These are phyloP conservation scores for Lycocorax pyrrhopterus DNA, from an alignment of 2,113 vertebrate species.

Conservation along the genomic window DNA sequence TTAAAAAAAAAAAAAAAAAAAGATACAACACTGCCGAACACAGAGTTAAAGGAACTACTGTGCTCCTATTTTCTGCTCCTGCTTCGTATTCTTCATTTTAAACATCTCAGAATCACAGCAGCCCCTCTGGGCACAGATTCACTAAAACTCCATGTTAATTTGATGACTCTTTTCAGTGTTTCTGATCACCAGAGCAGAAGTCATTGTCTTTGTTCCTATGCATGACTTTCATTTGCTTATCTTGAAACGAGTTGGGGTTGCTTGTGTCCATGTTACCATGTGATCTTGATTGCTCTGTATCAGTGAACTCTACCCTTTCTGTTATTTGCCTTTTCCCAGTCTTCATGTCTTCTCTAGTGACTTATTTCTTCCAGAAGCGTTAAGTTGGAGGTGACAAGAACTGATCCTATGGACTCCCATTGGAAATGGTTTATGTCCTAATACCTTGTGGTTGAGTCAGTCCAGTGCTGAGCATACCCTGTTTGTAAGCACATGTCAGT, in stretches of 20 bases:
- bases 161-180: background rate
- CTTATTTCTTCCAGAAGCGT: background rate
- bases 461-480: background rate
- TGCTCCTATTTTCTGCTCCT: background rate
- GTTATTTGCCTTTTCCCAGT: background rate
- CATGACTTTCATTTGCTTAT: background rate
- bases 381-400: background rate
- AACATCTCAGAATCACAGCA: background rate
- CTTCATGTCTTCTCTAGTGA: background rate
- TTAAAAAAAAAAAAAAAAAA: background rate
- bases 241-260: background rate
- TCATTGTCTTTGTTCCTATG: background rate
- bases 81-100: background rate
- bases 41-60: background rate
- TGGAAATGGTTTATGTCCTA: background rate
- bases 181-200: background rate
- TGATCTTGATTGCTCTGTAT: background rate
- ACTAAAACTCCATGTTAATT: background rate
- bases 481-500: accelerated
- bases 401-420: background rate
- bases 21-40: background rate
- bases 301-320: background rate
- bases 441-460: background rate
- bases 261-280: background rate
- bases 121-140: background rate